phyloP scores from a whole-genome alignment of 2,888 invertebrate genomes.

The Epinotia brunnichana region DNA sequence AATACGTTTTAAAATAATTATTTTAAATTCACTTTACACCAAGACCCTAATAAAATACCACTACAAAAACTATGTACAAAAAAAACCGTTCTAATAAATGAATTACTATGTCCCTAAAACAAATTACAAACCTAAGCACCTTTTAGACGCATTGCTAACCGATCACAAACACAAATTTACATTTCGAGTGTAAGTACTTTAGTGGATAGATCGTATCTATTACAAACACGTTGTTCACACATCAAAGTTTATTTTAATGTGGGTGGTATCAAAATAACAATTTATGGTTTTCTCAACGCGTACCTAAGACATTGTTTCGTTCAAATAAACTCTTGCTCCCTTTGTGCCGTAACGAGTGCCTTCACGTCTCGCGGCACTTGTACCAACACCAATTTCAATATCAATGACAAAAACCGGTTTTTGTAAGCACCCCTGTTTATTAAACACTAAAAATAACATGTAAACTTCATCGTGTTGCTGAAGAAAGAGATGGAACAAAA shows the following conservation, averaged over 20 bases:
- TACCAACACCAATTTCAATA: conserved; percentile 41
- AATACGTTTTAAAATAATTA: too few relatives aligned
- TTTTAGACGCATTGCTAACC: conserved; percentile 26
- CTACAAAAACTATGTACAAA: too few relatives aligned
- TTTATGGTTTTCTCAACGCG: conserved; percentile 50
- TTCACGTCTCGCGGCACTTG: conserved; percentile 33
- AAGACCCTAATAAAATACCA: too few relatives aligned
- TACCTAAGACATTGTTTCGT: conserved; percentile 55
- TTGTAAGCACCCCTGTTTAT: not conserved
- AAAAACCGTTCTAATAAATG: too few relatives aligned
- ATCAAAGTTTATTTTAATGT: conserved; percentile 76
- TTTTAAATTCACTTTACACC: too few relatives aligned
- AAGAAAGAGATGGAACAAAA: not conserved
- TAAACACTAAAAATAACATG: not conserved
- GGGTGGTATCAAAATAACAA: conserved; percentile 65
- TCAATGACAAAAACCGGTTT: conserved; percentile 22
- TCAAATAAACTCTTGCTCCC: conserved; percentile 59
- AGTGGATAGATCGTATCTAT: conserved; percentile 52
- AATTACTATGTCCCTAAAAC: not conserved
- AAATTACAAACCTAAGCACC: not conserved
- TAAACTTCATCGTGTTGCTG: not conserved
- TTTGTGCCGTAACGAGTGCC: conserved; percentile 48
- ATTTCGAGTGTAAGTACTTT: conserved; percentile 39
- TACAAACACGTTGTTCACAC: conserved; percentile 62
- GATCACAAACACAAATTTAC: conserved; percentile 40